Conservation (phyloP, 2,113 vertebrate species). For the Sigmodon hispidus region DNA sequence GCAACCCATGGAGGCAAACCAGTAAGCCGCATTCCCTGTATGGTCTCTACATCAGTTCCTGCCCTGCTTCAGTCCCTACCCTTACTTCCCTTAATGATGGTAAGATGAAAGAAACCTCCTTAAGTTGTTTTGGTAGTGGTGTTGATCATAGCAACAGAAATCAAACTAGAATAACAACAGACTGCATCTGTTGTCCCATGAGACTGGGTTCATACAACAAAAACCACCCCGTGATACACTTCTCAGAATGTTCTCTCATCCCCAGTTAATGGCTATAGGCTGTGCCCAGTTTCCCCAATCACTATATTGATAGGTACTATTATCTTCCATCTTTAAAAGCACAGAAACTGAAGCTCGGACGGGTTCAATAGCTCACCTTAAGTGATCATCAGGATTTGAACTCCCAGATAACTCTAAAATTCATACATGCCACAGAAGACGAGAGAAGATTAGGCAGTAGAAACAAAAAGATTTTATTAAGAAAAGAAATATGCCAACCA, state of each 20-base stretch:
- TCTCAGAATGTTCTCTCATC: not conserved
- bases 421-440: not conserved
- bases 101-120: not conserved
- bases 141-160: not conserved
- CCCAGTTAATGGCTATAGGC: not conserved
- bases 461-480: not conserved
- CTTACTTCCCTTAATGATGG: not conserved
- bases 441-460: not conserved
- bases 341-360: slow-evolving; percentile 22
- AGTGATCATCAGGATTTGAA: slow-evolving; percentile 1
- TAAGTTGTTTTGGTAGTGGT: not conserved
- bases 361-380: not conserved
- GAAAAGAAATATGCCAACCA: not conserved
- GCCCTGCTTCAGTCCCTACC: not conserved
- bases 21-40: not conserved
- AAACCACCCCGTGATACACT: not conserved
- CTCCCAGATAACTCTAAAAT: slow-evolving; percentile 33
- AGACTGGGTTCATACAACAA: not conserved
- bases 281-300: not conserved
- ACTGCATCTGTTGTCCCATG: not conserved
- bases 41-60: not conserved
- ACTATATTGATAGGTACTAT: not conserved
- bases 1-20: not conserved
- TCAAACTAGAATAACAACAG: not conserved
- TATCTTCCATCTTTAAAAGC: not conserved